These are phyloP conservation scores for Esox niger DNA, from an alignment of 2,113 vertebrate species.

Conservation along the genomic window DNA sequence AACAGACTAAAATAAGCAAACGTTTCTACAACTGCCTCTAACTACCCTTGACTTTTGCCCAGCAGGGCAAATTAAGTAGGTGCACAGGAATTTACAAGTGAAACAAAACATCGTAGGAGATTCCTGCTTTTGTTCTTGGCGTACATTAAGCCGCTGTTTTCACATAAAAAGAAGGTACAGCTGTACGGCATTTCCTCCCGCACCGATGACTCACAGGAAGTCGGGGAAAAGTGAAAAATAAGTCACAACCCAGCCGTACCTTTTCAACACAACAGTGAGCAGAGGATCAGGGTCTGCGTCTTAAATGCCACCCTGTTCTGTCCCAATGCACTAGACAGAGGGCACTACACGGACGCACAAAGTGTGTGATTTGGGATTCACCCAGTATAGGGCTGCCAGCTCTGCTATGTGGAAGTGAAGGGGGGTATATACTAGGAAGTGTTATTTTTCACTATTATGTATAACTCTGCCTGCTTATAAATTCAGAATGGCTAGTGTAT, in stretches of 20 bases:
- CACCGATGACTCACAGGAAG: slow-evolving; percentile 74
- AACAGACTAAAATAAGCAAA: slow-evolving; percentile 75
- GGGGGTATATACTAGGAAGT: slow-evolving; percentile 30
- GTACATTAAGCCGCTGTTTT: slow-evolving; percentile 68
- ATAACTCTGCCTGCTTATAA: slow-evolving; percentile 49
- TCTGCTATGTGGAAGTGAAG: slow-evolving; percentile 37
- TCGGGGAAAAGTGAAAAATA: slow-evolving; percentile 70
- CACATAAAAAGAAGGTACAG: slow-evolving; percentile 68
- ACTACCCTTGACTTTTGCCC: slow-evolving; percentile 65
- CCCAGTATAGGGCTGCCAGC: neutral
- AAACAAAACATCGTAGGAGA: slow-evolving; percentile 64
- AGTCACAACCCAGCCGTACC: slow-evolving; percentile 34
- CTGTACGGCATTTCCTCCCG: slow-evolving; percentile 70
- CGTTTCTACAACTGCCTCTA: slow-evolving; percentile 69
- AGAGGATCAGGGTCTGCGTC: no score
- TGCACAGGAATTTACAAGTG: slow-evolving; percentile 73
- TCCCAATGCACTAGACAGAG: no score
- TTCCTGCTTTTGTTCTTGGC: slow-evolving; percentile 75
- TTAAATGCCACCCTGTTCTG: no score
- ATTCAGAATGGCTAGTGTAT: slow-evolving; percentile 64
- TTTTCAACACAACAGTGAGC: no score
- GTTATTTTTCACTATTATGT: slow-evolving; percentile 63
- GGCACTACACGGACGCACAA: no score
- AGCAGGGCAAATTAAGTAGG: slow-evolving; percentile 69
- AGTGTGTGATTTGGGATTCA: neutral